A percentile compares a stretch with the other conserved stretches of the same genome.
Conservation (phyloP, 2,797 vertebrate species). For the Intellagama lesueurii region DNA sequence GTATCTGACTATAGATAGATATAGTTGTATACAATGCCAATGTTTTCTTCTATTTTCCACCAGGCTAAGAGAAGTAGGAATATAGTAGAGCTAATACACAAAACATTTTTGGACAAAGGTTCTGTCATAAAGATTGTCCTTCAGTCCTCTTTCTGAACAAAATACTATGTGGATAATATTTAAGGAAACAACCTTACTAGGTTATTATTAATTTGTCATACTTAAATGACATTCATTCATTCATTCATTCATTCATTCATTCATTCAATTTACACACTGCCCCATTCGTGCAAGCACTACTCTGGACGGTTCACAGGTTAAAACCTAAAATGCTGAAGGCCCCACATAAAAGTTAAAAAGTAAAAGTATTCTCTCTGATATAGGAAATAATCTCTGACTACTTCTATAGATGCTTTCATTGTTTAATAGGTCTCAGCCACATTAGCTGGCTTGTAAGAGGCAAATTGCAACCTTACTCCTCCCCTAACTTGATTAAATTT, state of each 20-base stretch:
- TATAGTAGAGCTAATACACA: neutral
- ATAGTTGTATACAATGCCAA: neutral
- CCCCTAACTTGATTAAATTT: constrained; percentile 62
- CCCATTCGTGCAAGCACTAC: too few species aligned
- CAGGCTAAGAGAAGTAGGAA: neutral
- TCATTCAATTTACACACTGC: too few species aligned
- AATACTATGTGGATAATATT: constrained; percentile 10
- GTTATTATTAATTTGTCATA: constrained; percentile 3
- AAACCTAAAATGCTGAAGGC: too few species aligned
- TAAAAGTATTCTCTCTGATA: neutral
- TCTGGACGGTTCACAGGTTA: too few species aligned
- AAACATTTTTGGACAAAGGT: neutral
- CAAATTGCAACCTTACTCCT: constrained; percentile 49
- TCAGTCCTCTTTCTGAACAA: neutral
- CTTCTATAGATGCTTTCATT: constrained; percentile 44
- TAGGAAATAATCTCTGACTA: constrained; percentile 16
- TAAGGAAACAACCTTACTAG: neutral
- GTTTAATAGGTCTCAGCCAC: constrained; percentile 36
- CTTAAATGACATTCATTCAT: neutral
- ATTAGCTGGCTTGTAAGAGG: constrained; percentile 59
- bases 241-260: neutral
- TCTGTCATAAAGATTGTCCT: too few species aligned
- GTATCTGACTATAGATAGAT: neutral
- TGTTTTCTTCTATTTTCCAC: neutral
- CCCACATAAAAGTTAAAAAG: constrained; percentile 4